Evolutionary conservation across 2,113 vertebrate species (phyloP), one percentile per base, ranked within the genome.

Genomic region (Phalacrocorax carbo): DNA sequence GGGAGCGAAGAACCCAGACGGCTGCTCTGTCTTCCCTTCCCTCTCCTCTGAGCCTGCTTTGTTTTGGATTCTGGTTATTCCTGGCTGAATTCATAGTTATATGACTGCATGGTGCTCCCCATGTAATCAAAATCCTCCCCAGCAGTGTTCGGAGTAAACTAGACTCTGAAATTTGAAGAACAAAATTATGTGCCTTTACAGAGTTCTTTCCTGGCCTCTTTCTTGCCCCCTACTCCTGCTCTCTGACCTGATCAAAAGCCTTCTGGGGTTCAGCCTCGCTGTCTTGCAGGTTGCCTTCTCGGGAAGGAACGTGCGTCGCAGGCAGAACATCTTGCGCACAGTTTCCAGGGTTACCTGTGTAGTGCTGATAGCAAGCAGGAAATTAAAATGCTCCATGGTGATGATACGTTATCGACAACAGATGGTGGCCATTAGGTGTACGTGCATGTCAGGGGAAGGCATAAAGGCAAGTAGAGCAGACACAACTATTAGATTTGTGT

Each of bases 341-440:
- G 98, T 98, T 98, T 97, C 98, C 98, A 98, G 96, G 98, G 98
- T 98, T 98, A 98, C 98, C 97, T 97, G 97, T 68, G 94, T 79
- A 49, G 69, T 44, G 96, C 98, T 96, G 97, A 98, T 97, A 98
- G 97, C 96, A 79, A 80, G 96, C 98, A 98, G 98, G 98, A 98
- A 98, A 98, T 98, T 98, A 98, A 98, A 98, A 88, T 82, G 94
- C 94, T 96, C 94, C 40, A 5, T 70, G 97, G 88, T 95, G 94
- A 79, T 60, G 93, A 96, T 94, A 85, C 66, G 55, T 96, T 97
- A 94, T 97, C 86, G 38, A 52, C 85, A 91, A n/a, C 97, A 98
- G 98, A 97, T 97, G 96, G 97, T 92, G 93, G 97, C 94, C 96
- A 83, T 92, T 44, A 95, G 95, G 95, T 95, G 93, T 73, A 44